Conservation (phyloP, 2,797 vertebrate genomes). For the Clarias pachynema region DNA sequence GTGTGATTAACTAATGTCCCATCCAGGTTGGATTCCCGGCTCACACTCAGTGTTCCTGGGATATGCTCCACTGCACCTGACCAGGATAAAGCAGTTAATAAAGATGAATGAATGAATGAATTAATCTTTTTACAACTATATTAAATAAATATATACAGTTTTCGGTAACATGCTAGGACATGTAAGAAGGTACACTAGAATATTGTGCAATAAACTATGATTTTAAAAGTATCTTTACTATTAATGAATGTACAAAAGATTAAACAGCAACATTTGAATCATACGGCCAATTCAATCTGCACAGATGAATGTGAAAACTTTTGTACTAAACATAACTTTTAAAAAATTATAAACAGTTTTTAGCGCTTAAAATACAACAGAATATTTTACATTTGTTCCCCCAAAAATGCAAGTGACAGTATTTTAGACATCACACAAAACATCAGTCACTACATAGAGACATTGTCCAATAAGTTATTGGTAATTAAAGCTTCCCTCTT, state of each 20-base stretch:
- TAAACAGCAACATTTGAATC: background rate
- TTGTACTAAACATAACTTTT: background rate
- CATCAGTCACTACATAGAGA: background rate
- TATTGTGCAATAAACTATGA: background rate
- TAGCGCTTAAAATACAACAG: background rate
- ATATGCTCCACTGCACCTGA: background rate
- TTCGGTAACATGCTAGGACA: background rate
- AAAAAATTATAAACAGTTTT: background rate
- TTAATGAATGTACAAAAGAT: background rate
- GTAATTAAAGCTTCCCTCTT: constrained; percentile 58
- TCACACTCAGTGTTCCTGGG: background rate
- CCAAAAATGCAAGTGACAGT: background rate
- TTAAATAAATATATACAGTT: background rate
- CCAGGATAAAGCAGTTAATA: background rate
- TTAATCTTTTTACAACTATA: background rate
- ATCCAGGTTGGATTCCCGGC: background rate
- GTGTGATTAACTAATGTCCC: constrained; percentile 6
- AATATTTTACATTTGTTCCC: background rate
- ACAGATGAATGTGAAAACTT: background rate
- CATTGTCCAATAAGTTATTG: constrained; percentile 43
- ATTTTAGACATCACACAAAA: constrained; percentile 18
- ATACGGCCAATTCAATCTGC: background rate
- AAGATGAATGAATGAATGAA: background rate
- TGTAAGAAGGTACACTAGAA: background rate
- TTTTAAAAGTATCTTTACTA: background rate